Evolutionary conservation across 2,888 invertebrate genomes (phyloP).

Genomic region (Colletes collaris): DNA sequence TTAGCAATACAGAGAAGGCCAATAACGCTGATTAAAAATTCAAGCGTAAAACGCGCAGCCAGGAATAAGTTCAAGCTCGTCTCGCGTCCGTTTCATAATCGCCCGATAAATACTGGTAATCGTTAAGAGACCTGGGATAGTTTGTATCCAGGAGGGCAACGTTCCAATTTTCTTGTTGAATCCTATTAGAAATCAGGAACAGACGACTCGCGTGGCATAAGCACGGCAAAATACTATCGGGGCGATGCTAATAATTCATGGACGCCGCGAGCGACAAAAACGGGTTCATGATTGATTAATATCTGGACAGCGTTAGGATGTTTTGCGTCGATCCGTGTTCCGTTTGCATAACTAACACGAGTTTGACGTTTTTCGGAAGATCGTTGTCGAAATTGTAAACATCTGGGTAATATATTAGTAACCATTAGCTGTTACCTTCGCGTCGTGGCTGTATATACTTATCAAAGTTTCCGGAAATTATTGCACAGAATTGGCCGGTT

Average conservation of each 20-base stretch:
- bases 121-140: neutral
- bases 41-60: too few species aligned
- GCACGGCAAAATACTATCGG: neutral
- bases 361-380: too few species aligned
- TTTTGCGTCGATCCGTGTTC: neutral
- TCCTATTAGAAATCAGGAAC: neutral
- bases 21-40: too few species aligned
- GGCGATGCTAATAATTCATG: neutral
- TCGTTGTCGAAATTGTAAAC: neutral
- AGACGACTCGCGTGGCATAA: neutral
- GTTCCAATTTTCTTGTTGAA: neutral
- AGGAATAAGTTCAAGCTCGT: too few species aligned
- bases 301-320: neutral
- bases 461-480: neutral
- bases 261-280: neutral
- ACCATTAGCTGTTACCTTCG: neutral
- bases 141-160: neutral
- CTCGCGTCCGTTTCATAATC: too few species aligned
- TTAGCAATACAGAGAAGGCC: too few species aligned
- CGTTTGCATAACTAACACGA: too few species aligned
- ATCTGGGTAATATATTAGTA: neutral
- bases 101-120: too few species aligned
- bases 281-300: neutral
- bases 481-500: neutral
- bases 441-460: too few species aligned